A percentile compares a stretch with the other conserved stretches of the same genome.
phyloP scores from a whole-genome alignment of 30 jellyfish, hydroid and myxozoan species.

The Turritopsis rubra region DNA sequence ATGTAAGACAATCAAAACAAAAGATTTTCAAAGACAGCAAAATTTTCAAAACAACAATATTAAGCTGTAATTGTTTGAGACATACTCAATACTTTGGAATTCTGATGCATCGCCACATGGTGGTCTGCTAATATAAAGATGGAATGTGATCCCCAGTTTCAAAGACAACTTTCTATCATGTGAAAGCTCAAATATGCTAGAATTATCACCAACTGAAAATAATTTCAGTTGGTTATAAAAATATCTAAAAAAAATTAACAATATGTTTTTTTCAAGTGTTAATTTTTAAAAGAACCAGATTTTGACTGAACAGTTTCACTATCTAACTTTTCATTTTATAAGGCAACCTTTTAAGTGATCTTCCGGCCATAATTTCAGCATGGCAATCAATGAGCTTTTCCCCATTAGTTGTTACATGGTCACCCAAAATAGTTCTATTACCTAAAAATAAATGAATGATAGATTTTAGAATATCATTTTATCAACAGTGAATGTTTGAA shows the following conservation, averaged over 20 bases:
- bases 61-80: not conserved
- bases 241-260: not conserved
- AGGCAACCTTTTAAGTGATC: conserved; percentile 56
- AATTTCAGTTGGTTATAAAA: not conserved
- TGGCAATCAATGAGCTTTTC: conserved; percentile 74
- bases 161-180: not conserved
- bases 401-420: conserved; percentile 59
- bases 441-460: not conserved
- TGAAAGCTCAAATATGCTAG: not conserved
- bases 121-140: conserved; percentile 87
- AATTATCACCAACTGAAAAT: not conserved
- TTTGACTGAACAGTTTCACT: too few relatives aligned
- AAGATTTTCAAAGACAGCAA: conserved; percentile 40
- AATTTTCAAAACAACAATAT: conserved; percentile 35
- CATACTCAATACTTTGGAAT: not conserved
- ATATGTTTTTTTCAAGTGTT: too few relatives aligned
- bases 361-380: conserved; percentile 77
- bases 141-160: conserved; percentile 59
- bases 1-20: conserved; percentile 27
- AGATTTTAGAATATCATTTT: too few relatives aligned
- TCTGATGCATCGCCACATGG: conserved; percentile 88
- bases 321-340: too few relatives aligned
- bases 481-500: too few relatives aligned
- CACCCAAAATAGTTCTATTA: conserved; percentile 74
- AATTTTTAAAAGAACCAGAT: too few relatives aligned